Evolutionary conservation across 2,888 invertebrate species (phyloP).

Genomic region (Tineola bisselliella): DNA sequence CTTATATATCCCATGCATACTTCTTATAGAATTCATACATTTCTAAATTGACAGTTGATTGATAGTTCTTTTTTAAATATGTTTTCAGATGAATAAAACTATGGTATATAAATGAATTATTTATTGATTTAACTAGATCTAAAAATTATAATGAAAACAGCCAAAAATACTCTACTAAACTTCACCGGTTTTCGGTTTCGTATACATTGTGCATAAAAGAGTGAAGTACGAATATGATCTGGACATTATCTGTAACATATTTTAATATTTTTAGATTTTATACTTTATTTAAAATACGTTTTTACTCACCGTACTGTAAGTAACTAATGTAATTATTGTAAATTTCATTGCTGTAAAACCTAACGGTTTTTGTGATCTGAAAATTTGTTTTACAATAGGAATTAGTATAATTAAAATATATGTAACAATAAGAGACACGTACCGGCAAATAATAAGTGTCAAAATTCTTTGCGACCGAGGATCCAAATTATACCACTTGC

Average conservation of each 20-base stretch:
- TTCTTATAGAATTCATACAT: no score
- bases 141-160: no score
- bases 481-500: conserved; percentile 49
- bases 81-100: no score
- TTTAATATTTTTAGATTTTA: not conserved
- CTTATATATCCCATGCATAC: no score
- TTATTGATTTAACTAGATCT: no score
- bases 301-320: conserved; percentile 48
- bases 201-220: conserved; percentile 58
- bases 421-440: not conserved
- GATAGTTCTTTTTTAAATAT: no score
- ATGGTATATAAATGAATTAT: no score
- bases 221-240: conserved; percentile 59
- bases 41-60: no score
- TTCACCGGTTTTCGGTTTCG: not conserved
- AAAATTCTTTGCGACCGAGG: conserved; percentile 44
- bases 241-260: conserved; percentile 49
- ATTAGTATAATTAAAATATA: not conserved
- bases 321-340: conserved; percentile 49
- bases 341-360: conserved; percentile 59
- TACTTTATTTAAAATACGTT: not conserved
- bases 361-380: conserved; percentile 52
- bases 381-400: conserved; percentile 16
- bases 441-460: conserved; percentile 49
- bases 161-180: not conserved